Evolutionary conservation across 92 coral and sea anemone species (phyloP).

Genomic region (Isaurus tuberculatus): DNA sequence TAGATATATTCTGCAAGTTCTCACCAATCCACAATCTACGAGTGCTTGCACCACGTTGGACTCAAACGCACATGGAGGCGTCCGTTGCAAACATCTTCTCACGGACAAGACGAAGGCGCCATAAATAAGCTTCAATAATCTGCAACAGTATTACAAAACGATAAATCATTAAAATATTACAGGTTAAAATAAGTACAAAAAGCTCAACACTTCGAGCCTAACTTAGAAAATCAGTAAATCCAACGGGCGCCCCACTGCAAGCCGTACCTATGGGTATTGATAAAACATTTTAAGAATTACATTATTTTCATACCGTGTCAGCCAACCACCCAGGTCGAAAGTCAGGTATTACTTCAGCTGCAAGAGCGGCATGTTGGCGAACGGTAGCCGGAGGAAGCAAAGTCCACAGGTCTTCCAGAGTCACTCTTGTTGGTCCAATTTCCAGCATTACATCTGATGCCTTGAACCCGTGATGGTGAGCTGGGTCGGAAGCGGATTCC

Average conservation of each 20-base stretch:
- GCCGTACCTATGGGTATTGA: no score
- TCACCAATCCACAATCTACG: constrained; percentile 66
- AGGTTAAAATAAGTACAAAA: not conserved
- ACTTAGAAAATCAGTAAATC: no score
- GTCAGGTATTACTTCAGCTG: not conserved
- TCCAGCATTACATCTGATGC: constrained; percentile 12
- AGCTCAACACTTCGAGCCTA: no score
- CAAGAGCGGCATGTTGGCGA: not conserved
- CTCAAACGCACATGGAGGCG: constrained; percentile 61
- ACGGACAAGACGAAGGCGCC: constrained; percentile 46
- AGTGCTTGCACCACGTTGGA: constrained; percentile 57
- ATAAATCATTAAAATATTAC: not conserved
- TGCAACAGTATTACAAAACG: constrained; percentile 16
- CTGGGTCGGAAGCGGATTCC: not conserved
- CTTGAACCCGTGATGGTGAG: constrained; percentile 7
- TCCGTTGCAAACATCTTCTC: constrained; percentile 63
- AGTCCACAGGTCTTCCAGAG: constrained; percentile 16
- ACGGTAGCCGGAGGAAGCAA: constrained; percentile 10
- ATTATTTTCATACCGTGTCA: not conserved
- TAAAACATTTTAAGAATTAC: no score
- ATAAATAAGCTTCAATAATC: constrained; percentile 60
- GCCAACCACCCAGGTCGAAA: constrained; percentile 5
- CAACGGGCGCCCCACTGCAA: no score
- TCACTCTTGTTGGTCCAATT: constrained; percentile 12
- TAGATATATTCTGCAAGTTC: constrained; percentile 40